Evolutionary conservation across 2,113 vertebrate genomes (phyloP), one percentile per base, ranked within the genome.

Genomic region (Sylvia atricapilla): DNA sequence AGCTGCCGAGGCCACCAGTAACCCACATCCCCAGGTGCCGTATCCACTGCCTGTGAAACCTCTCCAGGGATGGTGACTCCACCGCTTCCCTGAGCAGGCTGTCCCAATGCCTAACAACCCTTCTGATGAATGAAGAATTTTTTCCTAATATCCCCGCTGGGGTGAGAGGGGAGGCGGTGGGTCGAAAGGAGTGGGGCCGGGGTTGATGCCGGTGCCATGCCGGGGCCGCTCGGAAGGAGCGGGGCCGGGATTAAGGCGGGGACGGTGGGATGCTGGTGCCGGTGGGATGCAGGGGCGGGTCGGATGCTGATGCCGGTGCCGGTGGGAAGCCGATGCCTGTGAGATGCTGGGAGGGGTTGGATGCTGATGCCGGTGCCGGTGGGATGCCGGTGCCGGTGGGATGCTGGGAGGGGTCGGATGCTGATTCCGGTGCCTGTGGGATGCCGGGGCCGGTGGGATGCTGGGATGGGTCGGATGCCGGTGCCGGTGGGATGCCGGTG

Each of bases 381-480:
- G 21, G 18, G 28, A 41, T 60, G 11, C 14, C 7, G 3, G 47
- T 23, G 16, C 27, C 8, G 12, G 12, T 68, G 16, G 15, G 43
- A 25, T 66, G 64, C n/a, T n/a, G n/a, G n/a, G n/a, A n/a, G n/a
- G n/a, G n/a, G n/a, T n/a, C n/a, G n/a, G n/a, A n/a, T n/a, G n/a
- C n/a, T n/a, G n/a, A n/a, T n/a, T n/a, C 31, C 23, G 19, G n/a
- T 7, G 14, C 19, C 0, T 15, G 31, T 9, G 17, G 2, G 13
- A 15, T 23, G 11, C n/a, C 4, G 43, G 9, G 14, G 10, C 21
- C 13, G 3, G 68, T 17, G 17, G 13, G 16, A 31, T 20, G 31
- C 30, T 1, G 23, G 33, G 0, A 4, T 5, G n/a, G n/a, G n/a
- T n/a, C 2, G 28, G 68, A 15, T 6, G 20, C n/a, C n/a, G 28